phyloP scores from a whole-genome alignment of 92 coral and sea anemone genomes.

The Scolanthus callimorphus region DNA sequence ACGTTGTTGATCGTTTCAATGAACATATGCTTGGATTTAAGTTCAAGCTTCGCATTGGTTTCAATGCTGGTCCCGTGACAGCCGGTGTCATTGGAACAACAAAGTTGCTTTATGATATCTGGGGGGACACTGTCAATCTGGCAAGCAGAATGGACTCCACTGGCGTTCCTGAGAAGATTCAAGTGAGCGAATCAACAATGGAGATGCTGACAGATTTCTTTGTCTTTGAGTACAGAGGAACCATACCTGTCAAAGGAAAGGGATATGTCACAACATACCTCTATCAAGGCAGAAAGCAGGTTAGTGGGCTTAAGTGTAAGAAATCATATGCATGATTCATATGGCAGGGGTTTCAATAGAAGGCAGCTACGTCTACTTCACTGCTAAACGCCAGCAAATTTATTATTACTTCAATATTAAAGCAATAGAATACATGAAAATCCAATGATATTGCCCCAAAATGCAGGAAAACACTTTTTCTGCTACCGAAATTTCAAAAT shows the following conservation, averaged over 20 bases:
- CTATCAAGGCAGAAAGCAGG: slow-evolving; percentile 72
- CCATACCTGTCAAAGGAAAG: slow-evolving; percentile 95
- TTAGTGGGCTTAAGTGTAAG: no score
- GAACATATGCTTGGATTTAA: slow-evolving; percentile 97
- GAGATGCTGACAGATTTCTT: slow-evolving; percentile 82
- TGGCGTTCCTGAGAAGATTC: slow-evolving; percentile 81
- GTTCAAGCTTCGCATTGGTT: slow-evolving; percentile 88
- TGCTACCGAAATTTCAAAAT: no score
- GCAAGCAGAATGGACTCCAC: slow-evolving; percentile 99
- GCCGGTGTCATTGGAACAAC: slow-evolving; percentile 99
- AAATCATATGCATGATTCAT: no score
- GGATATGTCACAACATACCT: slow-evolving; percentile 91
- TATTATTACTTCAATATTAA: no score
- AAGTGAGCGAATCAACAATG: slow-evolving; percentile 93
- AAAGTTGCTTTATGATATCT: slow-evolving; percentile 91
- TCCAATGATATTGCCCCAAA: no score
- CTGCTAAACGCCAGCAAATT: no score
- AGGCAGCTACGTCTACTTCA: no score
- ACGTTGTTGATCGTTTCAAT: slow-evolving; percentile 85
- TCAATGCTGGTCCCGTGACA: slow-evolving; percentile 96
- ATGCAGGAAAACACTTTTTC: no score
- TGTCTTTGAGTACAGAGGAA: slow-evolving; percentile 87
- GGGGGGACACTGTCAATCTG: slow-evolving; percentile 99
- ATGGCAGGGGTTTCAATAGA: no score
- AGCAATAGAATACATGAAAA: no score